These are phyloP conservation scores for Pterocles burchelli DNA, from an alignment of 2,113 vertebrate species.

Conservation along the genomic window DNA sequence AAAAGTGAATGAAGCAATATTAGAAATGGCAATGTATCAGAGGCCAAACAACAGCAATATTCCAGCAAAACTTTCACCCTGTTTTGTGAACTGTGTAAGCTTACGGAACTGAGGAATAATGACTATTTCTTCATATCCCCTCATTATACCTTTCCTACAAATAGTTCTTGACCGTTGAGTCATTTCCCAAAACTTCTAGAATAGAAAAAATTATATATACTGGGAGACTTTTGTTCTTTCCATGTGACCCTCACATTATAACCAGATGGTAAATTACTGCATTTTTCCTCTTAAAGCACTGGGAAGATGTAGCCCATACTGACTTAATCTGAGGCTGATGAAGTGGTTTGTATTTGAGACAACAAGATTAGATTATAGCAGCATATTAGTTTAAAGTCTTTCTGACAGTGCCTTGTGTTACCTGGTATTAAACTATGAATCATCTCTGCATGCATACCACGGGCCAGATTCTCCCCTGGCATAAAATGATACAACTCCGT, in stretches of 20 bases:
- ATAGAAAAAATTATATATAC: not conserved
- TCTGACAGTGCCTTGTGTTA: constrained; percentile 57
- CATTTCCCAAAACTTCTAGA: constrained; percentile 20
- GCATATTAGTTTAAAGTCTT: constrained; percentile 68
- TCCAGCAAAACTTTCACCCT: not conserved
- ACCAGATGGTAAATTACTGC: constrained; percentile 63
- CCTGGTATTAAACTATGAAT: constrained; percentile 61
- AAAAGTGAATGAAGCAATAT: constrained; percentile 7
- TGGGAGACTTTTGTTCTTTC: constrained; percentile 32
- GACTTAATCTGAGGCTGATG: constrained; percentile 67
- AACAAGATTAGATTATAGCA: constrained; percentile 66
- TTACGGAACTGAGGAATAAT: constrained; percentile 11
- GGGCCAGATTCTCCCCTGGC: constrained; percentile 11
- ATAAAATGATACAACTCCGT: not conserved
- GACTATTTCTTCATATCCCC: constrained; percentile 3
- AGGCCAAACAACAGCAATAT: not conserved
- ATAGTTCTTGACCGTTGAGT: constrained; percentile 27
- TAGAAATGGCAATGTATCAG: constrained; percentile 26
- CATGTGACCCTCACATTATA: constrained; percentile 32
- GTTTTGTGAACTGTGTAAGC: not conserved
- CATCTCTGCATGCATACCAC: not conserved
- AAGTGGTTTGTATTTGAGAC: constrained; percentile 66
- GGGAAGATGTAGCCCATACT: constrained; percentile 47
- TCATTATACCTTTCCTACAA: constrained; percentile 23
- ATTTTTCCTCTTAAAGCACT: constrained; percentile 40